Conservation (phyloP, 2,888 invertebrate species). For the Megastigmus dorsalis region DNA sequence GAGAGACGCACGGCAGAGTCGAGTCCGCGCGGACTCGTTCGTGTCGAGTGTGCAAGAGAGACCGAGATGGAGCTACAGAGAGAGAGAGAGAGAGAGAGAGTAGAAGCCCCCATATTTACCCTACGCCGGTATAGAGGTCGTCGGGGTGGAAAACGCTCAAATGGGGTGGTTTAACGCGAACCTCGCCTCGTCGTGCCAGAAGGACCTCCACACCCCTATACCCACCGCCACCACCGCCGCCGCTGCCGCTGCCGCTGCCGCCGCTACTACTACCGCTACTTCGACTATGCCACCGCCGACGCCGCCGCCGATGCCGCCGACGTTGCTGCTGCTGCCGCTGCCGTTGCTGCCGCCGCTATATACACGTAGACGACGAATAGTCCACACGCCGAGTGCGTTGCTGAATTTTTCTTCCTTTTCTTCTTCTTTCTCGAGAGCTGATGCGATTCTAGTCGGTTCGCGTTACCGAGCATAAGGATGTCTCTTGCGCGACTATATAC, state of each 20-base stretch:
- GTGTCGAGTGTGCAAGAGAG: slow-evolving; percentile 17
- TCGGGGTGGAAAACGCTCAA: slow-evolving; percentile 74
- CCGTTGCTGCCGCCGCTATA: background rate
- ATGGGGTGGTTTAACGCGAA: slow-evolving; percentile 75
- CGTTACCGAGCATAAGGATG: background rate
- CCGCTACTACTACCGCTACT: background rate
- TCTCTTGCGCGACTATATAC: too few relatives aligned
- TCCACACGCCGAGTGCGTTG: too few relatives aligned
- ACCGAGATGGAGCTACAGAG: background rate
- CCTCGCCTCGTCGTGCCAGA: slow-evolving; percentile 68
- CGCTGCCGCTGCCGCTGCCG: slow-evolving; percentile 13
- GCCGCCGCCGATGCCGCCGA: background rate
- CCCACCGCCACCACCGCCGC: slow-evolving; percentile 14
- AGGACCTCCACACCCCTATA: slow-evolving; percentile 65
- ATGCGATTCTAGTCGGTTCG: background rate
- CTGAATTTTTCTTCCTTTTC: background rate
- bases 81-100: slow-evolving; percentile 41
- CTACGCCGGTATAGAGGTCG: slow-evolving; percentile 72
- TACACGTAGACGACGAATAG: too few relatives aligned
- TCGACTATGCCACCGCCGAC: slow-evolving; percentile 10
- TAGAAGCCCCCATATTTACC: slow-evolving; percentile 65
- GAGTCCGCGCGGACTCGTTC: slow-evolving; percentile 55
- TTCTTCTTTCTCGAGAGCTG: background rate
- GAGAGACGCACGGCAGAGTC: background rate
- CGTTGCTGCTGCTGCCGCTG: background rate